These are phyloP conservation scores for Enhydra lutris DNA, from an alignment of 2,113 vertebrate species.

Conservation along the genomic window DNA sequence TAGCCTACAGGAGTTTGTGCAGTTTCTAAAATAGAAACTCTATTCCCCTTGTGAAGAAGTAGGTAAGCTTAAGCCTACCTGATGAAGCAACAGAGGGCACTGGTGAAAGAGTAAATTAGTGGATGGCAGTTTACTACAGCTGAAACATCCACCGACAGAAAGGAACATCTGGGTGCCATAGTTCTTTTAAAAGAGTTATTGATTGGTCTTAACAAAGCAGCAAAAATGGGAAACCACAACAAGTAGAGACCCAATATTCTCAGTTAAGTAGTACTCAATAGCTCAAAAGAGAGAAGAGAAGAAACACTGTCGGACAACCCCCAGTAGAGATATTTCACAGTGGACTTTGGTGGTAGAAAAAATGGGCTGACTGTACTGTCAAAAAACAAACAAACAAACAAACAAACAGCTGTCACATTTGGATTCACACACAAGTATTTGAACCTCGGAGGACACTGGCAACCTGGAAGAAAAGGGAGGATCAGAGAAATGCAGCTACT, in stretches of 20 bases:
- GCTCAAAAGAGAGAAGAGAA: neutral
- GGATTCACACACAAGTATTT: neutral
- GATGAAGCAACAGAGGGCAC: neutral
- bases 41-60: neutral
- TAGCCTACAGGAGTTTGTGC: neutral
- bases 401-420: neutral
- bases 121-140: neutral
- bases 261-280: neutral
- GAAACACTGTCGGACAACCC: neutral
- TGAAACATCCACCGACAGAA: neutral
- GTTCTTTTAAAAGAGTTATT: neutral
- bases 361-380: neutral
- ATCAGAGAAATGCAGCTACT: neutral
- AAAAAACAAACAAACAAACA: neutral
- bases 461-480: neutral
- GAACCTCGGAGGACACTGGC: neutral
- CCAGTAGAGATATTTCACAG: neutral
- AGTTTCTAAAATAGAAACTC: neutral
- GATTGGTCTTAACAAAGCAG: neutral
- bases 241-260: neutral
- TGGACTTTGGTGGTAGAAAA: neutral
- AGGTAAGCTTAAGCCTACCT: neutral
- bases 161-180: neutral
- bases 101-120: neutral
- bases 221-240: neutral